Evolutionary conservation across 2,888 invertebrate species (phyloP), one percentile per base, ranked within the genome.

Genomic region (Zootermopsis nevadensis): DNA sequence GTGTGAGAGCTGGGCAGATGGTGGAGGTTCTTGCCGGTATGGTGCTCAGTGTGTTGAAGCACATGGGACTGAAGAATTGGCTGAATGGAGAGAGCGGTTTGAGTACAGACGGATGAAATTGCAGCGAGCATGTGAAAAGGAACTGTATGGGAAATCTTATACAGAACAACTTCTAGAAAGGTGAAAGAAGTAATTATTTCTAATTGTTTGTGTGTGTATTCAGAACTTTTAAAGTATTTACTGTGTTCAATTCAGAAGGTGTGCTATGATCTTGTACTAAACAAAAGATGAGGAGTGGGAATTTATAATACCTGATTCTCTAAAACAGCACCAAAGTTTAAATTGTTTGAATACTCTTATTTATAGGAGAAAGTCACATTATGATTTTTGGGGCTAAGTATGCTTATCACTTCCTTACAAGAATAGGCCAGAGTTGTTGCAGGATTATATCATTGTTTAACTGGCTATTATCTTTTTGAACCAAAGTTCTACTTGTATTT

Each of bases 41-140:
- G 95, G 94, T 30, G 91, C 92, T 77, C 94, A 94, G 87, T 95
- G 95, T 88, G 93, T 94, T 19, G 93, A 94, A 88, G 95, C 95
- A 1, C 95, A 95, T 87, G 94, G 94, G 1, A 88, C 91, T 33
- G 93, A 93, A 77, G 95, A 95, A 88, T 89, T 95, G 15, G 91
- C 91, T 35, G 95, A 95, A 88, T 95, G 95, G 95, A 92, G 93
- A 86, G 93, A 94, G 86, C 89, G 95, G 83, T 94, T 94, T 88
- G 93, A 93, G 86, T 93, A 94, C 87, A 90, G 94, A 87, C 90
- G 91, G 86, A 93, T 92, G 92, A 92, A 92, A 86, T 88, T 93
- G 83, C 91, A 93, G 87, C 90, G 92, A 86, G 94, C 94, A 10
- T 92, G 92, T 87, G 94, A 94, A 86, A 93, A 93, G 87, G 93